Base-by-base conservation (phyloP, 2,888 invertebrate species). In the Xestoiulus laeticollis region DNA sequence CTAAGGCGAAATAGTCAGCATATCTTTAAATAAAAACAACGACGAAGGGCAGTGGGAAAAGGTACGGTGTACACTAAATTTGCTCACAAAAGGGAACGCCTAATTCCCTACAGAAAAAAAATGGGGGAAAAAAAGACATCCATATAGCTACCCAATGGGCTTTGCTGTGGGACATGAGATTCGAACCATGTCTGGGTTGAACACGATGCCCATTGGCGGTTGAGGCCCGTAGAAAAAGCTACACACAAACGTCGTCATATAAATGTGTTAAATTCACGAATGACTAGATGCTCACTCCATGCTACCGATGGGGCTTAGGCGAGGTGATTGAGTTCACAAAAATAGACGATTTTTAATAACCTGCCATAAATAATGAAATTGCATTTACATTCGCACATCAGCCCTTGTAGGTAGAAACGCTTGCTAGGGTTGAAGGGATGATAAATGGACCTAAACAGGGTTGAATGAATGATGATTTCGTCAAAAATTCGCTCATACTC, bases 61-160 rank as follows among this genome's bases (percentile, higher is more conserved):
- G 48, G 48, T 14, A 48, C 48, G 14, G 3, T 16, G 1, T 68
- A 10, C 59, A 59, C 59, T 59, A 59, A 59, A 26, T 16, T 26
- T 22, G 68, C 53, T 68, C 26, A 22, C 19, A 22, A 4, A 19
- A n/a, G 59, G 59, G 59, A 26, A 22, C 0, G 68, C 68, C 68
- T 68, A 68, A 26, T 68, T 68, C 26, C 68, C 68, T 22, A 68
- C 6, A 22, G 10, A 6, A 68, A 68, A 59, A n/a, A 68, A n/a
- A 14, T 12, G 10, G 14, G 14, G 8, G 14, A 44, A 44, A 48
- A 48, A 14, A 48, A 48, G 19, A 48, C 48, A 48, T 68, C 68
- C 22, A 19, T 26, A 68, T 68, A 68, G 68, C 68, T 68, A 68
- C 68, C 68, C 68, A 68, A 68, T 68, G 68, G 68, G 68, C 68